Conservation (phyloP, 2,888 invertebrate genomes). For the Diploptera punctata region DNA sequence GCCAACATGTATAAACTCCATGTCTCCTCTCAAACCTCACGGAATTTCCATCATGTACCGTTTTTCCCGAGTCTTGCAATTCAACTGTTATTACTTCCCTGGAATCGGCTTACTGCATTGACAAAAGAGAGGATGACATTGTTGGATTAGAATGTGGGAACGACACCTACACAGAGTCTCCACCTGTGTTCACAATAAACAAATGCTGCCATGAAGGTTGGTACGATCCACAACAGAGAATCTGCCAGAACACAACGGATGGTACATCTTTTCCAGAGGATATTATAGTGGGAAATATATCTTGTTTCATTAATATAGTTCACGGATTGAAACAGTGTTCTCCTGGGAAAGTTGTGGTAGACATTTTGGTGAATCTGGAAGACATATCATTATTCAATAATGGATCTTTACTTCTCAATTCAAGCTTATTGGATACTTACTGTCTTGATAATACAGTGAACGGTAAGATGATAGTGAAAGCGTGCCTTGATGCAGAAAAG, state of each 20-base stretch:
- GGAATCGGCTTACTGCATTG: neutral
- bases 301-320: neutral
- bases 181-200: neutral
- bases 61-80: neutral
- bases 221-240: neutral
- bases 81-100: neutral
- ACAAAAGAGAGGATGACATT: neutral
- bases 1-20: neutral
- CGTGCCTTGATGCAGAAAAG: constrained; percentile 44
- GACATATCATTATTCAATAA: neutral
- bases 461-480: constrained; percentile 44
- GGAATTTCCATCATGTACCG: neutral
- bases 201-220: constrained; percentile 12
- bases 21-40: neutral
- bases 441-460: constrained; percentile 30
- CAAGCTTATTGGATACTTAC: neutral
- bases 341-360: neutral
- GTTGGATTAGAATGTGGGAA: constrained; percentile 6
- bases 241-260: constrained; percentile 33
- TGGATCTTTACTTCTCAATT: neutral
- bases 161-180: neutral
- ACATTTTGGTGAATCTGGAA: neutral
- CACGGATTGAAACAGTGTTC: neutral
- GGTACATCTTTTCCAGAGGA: neutral
- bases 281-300: neutral